Base-by-base conservation (phyloP, 2,113 vertebrate genomes). In the Acanthochromis polyacanthus region DNA sequence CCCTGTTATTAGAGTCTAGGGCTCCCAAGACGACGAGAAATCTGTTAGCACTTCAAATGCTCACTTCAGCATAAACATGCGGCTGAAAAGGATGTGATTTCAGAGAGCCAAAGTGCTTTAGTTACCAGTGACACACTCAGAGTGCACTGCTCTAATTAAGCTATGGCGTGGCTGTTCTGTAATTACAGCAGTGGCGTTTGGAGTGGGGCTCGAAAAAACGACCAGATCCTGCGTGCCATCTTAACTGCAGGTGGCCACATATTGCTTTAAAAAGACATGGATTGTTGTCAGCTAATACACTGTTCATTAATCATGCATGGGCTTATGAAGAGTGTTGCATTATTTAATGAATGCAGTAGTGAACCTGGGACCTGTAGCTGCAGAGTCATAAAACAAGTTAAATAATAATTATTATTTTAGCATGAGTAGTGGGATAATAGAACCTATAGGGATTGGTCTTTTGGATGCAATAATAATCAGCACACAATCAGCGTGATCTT, bases 231-330 rank as follows among this genome's bases (percentile, higher is more conserved):
- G 51, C n/a, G 55, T 58, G 1, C 32, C 23, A 25, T 75, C 80
- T 79, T 79, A 83, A 83, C 81, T 84, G 78, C 72, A 85, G 78
- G 69, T 64, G 76, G 67, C 78, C 71, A 75, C 78, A 78, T 30
- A 61, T 17, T 87, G 75, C 63, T 69, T 79, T 82, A 53, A 82
- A 78, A 23, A 76, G 68, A 83, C 56, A 59, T 32, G 61, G 56
- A 15, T 74, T 71, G 50, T 57, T 77, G 48, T 71, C 75, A 75
- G 70, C 64, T 81, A 52, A 83, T 74, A 68, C 20, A 65, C 53
- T 63, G 57, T 66, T 57, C 53, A 85, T 85, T 72, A 79, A 71
- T 80, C 67, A 81, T 50, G 53, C 57, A 68, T 22, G 57, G 52
- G 17, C 25, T 50, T 66, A 58, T 81, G 64, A 63, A 38, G 52